A percentile compares a stretch with the other conserved stretches of the same genome.
phyloP scores from a whole-genome alignment of 2,888 invertebrate genomes.

The Sphaeridia pumilis region DNA sequence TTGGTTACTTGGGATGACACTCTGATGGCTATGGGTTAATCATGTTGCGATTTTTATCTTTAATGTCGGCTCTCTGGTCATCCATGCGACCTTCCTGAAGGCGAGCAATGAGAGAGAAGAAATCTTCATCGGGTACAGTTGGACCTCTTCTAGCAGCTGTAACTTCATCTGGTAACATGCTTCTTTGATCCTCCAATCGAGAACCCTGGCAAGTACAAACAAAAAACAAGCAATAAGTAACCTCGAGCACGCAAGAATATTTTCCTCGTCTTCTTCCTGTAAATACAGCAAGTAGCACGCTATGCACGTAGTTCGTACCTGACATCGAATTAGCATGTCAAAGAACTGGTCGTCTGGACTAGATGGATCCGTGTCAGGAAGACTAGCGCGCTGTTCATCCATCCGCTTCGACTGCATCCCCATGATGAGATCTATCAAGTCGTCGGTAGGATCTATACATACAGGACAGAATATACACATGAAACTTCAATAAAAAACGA shows the following conservation, averaged over 20 bases:
- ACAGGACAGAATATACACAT: no score
- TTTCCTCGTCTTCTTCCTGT: no score
- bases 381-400: slow-evolving; percentile 77
- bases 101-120: slow-evolving; percentile 78
- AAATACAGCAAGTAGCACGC: no score
- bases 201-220: slow-evolving; percentile 49
- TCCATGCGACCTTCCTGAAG: slow-evolving; percentile 85
- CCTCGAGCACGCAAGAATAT: no score
- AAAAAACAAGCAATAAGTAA: no score
- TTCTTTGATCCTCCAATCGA: slow-evolving; percentile 81
- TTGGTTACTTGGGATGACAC: not conserved
- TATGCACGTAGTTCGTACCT: no score
- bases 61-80: slow-evolving; percentile 53
- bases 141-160: slow-evolving; percentile 41
- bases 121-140: slow-evolving; percentile 91
- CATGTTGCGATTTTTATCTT: slow-evolving; percentile 34
- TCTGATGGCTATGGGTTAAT: slow-evolving; percentile 9
- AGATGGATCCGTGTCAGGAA: slow-evolving; percentile 30
- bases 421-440: slow-evolving; percentile 65
- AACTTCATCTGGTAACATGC: slow-evolving; percentile 39
- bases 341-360: slow-evolving; percentile 60
- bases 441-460: slow-evolving; percentile 41
- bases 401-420: slow-evolving; percentile 83
- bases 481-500: no score
- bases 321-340: slow-evolving; percentile 87